Percentiles rank a stretch among this genome's conserved stretches.
phyloP scores from a whole-genome alignment of 2,113 vertebrate genomes.

The Spizaetus ornatus region DNA sequence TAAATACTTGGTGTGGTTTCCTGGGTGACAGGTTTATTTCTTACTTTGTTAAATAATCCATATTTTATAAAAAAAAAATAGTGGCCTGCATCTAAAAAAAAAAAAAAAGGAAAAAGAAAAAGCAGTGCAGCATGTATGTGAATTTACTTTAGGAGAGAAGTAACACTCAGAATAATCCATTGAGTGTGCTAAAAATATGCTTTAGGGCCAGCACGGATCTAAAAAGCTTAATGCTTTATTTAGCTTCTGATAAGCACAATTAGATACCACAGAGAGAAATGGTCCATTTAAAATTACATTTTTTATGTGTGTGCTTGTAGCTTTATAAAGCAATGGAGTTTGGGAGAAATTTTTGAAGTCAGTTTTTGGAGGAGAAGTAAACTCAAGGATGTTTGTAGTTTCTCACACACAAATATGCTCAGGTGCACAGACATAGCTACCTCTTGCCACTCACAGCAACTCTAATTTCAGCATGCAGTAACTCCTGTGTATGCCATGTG shows the following conservation, averaged over 20 bases:
- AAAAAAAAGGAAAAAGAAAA: neutral
- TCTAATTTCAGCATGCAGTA: neutral
- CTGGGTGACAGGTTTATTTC: neutral
- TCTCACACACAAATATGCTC: neutral
- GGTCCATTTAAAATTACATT: neutral
- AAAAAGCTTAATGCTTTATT: neutral
- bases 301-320: neutral
- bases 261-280: neutral
- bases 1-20: neutral
- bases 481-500: neutral
- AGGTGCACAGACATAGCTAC: neutral
- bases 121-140: neutral
- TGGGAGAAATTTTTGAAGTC: neutral
- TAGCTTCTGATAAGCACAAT: neutral
- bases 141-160: neutral
- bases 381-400: neutral
- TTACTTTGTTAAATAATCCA: neutral
- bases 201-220: neutral
- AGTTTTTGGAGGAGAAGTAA: neutral
- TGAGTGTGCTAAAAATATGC: neutral
- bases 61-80: neutral
- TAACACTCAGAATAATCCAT: neutral
- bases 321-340: neutral
- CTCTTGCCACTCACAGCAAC: neutral
- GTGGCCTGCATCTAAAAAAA: neutral